Percentiles rank a stretch among this genome's conserved stretches.
Conservation (phyloP, 2,113 vertebrate species). For the Tor tambroides region DNA sequence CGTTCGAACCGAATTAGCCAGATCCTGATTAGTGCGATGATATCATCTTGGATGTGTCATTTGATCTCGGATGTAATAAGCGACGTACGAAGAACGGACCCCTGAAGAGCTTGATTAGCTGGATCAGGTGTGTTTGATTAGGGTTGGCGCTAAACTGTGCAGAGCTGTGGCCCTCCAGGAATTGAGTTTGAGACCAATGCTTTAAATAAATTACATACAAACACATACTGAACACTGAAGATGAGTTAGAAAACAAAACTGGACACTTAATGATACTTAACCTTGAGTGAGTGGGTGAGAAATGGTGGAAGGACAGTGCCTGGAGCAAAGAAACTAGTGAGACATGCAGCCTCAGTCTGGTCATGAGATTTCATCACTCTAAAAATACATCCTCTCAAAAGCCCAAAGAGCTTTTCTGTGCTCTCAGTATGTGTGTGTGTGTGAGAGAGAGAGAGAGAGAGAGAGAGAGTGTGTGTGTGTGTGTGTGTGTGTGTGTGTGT, state of each 20-base stretch:
- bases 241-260: conserved; percentile 2
- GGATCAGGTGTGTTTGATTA: no score
- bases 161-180: no score
- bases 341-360: conserved; percentile 28
- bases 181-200: no score
- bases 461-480: neutral
- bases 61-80: no score
- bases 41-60: no score
- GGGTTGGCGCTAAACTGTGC: no score
- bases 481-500: conserved; percentile 32
- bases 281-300: neutral
- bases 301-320: conserved; percentile 30
- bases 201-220: neutral
- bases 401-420: conserved; percentile 39
- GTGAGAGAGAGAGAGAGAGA: neutral
- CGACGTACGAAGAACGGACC: no score
- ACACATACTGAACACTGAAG: neutral
- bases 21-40: no score
- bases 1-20: no score
- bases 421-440: conserved; percentile 10
- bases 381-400: conserved; percentile 29
- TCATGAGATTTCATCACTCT: conserved; percentile 43
- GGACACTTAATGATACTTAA: conserved; percentile 4
- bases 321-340: conserved; percentile 1
- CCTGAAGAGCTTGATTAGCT: no score